These are phyloP conservation scores for Chrysemys picta DNA, from an alignment of 2,113 vertebrate species.

Conservation along the genomic window DNA sequence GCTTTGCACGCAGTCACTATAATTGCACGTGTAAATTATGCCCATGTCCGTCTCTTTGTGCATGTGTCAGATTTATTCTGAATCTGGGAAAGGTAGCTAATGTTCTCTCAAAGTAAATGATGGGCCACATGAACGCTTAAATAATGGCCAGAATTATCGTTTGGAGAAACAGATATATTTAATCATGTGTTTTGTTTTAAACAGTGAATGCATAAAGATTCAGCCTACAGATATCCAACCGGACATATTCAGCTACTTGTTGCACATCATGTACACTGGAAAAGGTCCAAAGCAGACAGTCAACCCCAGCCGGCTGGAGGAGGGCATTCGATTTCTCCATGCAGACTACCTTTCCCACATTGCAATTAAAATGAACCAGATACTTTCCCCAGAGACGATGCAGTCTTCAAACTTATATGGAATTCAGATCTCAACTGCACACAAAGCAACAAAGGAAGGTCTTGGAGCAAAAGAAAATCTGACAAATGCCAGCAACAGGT, in stretches of 20 bases:
- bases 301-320: slow-evolving; percentile 91
- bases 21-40: not conserved
- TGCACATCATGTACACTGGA: slow-evolving; percentile 98
- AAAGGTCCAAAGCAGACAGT: slow-evolving; percentile 93
- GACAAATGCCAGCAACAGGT: slow-evolving; percentile 68
- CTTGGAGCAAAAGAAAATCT: slow-evolving; percentile 78
- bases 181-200: slow-evolving; percentile 68
- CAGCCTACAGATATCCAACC: slow-evolving; percentile 98
- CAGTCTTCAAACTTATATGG: slow-evolving; percentile 96
- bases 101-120: rapidly evolving
- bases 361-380: slow-evolving; percentile 80
- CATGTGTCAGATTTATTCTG: not conserved
- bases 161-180: not conserved
- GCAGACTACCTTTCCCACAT: slow-evolving; percentile 93
- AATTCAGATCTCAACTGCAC: slow-evolving; percentile 94
- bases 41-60: not conserved
- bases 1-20: rapidly evolving
- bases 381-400: slow-evolving; percentile 80
- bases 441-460: slow-evolving; percentile 85
- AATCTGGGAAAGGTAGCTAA: not conserved
- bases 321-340: slow-evolving; percentile 96
- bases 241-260: slow-evolving; percentile 97
- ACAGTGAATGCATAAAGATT: slow-evolving; percentile 98
- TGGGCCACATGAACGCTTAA: not conserved
- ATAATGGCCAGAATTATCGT: not conserved